Percentiles rank a stretch among this genome's conserved stretches.
Evolutionary conservation across 2,888 invertebrate genomes (phyloP).

Genomic region (Epinotia nisella): DNA sequence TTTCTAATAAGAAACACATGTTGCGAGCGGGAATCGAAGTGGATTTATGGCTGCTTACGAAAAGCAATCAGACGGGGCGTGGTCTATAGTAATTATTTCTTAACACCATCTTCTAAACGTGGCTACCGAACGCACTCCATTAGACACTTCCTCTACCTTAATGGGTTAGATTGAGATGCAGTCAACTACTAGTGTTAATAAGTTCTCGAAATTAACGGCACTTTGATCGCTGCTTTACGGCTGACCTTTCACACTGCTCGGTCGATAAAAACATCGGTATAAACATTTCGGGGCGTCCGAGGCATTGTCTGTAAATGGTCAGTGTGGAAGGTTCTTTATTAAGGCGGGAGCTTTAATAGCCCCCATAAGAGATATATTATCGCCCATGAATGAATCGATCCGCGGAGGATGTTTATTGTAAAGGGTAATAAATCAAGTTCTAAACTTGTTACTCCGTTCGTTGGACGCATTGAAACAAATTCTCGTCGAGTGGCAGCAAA

Average conservation of each 20-base stretch:
- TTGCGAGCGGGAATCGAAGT: conserved; percentile 62
- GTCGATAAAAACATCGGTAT: conserved; percentile 24
- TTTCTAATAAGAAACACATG: conserved; percentile 71
- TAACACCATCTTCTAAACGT: conserved; percentile 75
- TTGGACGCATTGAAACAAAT: conserved; percentile 47
- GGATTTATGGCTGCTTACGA: conserved; percentile 78
- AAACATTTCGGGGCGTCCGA: conserved; percentile 27
- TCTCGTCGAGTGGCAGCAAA: conserved; percentile 46
- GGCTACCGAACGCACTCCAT: conserved; percentile 74
- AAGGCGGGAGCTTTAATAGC: conserved; percentile 51
- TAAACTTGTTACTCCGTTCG: conserved; percentile 53
- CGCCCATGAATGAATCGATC: conserved; percentile 51
- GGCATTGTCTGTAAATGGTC: conserved; percentile 28
- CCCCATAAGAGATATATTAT: conserved; percentile 56
- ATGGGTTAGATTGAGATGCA: conserved; percentile 74
- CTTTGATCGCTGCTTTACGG: conserved; percentile 15
- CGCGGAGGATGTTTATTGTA: conserved; percentile 53
- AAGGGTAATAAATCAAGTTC: conserved; percentile 55
- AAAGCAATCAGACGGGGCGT: conserved; percentile 82
- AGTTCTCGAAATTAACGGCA: conserved; percentile 43
- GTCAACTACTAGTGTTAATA: conserved; percentile 48
- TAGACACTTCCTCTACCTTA: conserved; percentile 69
- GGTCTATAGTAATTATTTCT: conserved; percentile 80
- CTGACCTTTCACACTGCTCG: conserved; percentile 30
- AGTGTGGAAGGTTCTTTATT: conserved; percentile 45